phyloP scores from a whole-genome alignment of 2,888 invertebrate species.

The Leptopilina drosophilae region DNA sequence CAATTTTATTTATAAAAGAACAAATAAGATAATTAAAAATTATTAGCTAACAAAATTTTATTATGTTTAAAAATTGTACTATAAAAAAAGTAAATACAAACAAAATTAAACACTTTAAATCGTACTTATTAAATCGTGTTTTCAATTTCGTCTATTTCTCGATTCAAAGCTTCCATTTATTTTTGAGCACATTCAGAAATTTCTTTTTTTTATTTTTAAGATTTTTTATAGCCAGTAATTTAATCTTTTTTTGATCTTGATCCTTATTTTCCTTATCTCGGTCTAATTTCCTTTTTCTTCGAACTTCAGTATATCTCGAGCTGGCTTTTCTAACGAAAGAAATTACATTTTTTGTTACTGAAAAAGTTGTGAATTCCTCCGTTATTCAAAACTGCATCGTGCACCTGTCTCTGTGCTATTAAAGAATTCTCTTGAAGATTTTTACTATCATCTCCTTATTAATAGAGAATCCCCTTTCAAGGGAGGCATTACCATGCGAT shows the following conservation, averaged over 20 bases:
- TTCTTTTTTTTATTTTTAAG: no score
- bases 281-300: background rate
- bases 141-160: background rate
- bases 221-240: no score
- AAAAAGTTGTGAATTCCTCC: constrained; percentile 49
- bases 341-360: constrained; percentile 51
- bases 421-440: constrained; percentile 53
- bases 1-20: no score
- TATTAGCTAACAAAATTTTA: no score
- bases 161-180: background rate
- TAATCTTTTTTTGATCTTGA: no score
- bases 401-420: constrained; percentile 51
- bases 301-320: constrained; percentile 1
- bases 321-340: constrained; percentile 49
- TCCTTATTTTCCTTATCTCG: no score
- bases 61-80: no score
- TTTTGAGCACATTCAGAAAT: no score
- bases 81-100: no score
- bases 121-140: no score
- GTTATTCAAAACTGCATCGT: constrained; percentile 50
- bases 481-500: constrained; percentile 55
- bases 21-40: no score
- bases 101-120: no score
- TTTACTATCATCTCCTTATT: constrained; percentile 54
- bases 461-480: constrained; percentile 56